Conservation (phyloP, 2,113 vertebrate genomes). For the Haplochromis burtoni region DNA sequence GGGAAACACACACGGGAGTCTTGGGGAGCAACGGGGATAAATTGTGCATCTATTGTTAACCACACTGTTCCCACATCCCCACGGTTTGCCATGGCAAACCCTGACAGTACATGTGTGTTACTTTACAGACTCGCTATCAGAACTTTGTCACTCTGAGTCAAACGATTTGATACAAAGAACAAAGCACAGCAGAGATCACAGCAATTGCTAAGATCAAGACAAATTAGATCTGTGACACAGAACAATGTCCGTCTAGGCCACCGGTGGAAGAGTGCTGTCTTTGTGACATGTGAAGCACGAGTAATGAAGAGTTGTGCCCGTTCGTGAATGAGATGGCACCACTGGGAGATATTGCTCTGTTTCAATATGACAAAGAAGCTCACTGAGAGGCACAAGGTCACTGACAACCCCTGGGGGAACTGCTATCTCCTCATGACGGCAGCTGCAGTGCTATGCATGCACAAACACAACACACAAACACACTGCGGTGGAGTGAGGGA, state of each 20-base stretch:
- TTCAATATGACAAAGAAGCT: neutral
- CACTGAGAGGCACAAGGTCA: slow-evolving; percentile 31
- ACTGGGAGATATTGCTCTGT: neutral
- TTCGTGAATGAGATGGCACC: neutral
- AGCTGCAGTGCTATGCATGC: neutral
- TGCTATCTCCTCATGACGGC: slow-evolving; percentile 19
- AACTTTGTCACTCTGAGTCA: neutral
- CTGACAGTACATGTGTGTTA: neutral
- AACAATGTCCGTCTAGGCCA: neutral
- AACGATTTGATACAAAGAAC: neutral
- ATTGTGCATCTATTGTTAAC: neutral
- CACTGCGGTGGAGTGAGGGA: neutral
- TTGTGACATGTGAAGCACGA: neutral
- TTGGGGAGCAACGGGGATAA: neutral
- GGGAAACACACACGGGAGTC: neutral
- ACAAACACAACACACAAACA: neutral
- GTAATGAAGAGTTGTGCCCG: neutral
- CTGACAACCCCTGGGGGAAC: neutral
- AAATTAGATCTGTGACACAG: neutral
- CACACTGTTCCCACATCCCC: neutral
- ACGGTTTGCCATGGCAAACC: neutral
- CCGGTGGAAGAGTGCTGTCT: neutral
- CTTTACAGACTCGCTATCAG: neutral
- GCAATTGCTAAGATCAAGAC: neutral
- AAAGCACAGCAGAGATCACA: neutral